These are phyloP conservation scores for Xenopus laevis DNA, from an alignment of 2,113 vertebrate species.

Conservation along the genomic window DNA sequence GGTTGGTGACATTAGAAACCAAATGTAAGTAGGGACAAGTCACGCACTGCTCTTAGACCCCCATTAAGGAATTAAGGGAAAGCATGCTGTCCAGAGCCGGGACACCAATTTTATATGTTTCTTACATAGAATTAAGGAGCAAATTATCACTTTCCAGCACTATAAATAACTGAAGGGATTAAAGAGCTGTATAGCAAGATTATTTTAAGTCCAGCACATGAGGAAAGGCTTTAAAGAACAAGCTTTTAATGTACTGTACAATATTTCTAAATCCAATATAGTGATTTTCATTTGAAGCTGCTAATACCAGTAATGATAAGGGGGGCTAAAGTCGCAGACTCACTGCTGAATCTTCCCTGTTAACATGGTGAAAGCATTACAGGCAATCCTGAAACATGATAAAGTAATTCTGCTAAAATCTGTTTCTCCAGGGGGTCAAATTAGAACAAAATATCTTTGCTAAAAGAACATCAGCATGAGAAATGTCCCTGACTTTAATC, in stretches of 20 bases:
- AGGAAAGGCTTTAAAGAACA: conserved; percentile 9
- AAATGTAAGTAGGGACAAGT: too few relatives aligned
- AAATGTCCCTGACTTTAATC: neutral
- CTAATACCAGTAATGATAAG: conserved; percentile 24
- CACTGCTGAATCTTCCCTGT: conserved; percentile 2
- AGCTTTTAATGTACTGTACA: neutral
- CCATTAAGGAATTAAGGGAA: neutral
- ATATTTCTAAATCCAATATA: neutral
- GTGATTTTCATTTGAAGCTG: conserved; percentile 6
- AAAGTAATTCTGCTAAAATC: conserved; percentile 4
- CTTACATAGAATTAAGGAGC: neutral
- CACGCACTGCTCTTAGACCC: neutral
- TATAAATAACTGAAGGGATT: conserved; percentile 11
- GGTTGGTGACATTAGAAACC: too few relatives aligned
- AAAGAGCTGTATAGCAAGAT: neutral
- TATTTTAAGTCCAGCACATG: conserved; percentile 13
- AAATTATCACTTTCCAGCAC: neutral
- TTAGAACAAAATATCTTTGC: neutral
- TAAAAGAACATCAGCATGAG: neutral
- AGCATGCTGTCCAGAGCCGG: neutral
- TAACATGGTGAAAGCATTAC: conserved; percentile 31
- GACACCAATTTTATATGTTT: neutral
- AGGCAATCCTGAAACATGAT: neutral
- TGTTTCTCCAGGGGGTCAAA: neutral
- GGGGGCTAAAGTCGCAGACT: neutral